Evolutionary conservation across 2,113 vertebrate genomes (phyloP).

Genomic region (Nothobranchius kuhntae): DNA sequence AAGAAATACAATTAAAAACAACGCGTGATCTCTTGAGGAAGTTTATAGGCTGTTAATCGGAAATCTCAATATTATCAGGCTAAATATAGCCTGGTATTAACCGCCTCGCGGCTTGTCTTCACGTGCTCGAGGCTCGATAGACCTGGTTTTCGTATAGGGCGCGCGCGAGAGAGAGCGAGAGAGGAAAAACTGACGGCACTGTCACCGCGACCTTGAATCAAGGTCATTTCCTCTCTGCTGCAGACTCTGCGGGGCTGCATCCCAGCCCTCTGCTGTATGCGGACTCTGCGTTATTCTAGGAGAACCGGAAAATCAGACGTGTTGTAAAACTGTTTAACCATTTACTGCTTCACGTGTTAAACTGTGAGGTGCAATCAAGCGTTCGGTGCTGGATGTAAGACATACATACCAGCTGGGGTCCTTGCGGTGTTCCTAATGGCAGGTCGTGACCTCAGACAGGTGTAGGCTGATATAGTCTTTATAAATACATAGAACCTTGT

Average conservation of each 20-base stretch:
- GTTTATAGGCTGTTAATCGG: too few relatives aligned
- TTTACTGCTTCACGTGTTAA: slow-evolving; percentile 1
- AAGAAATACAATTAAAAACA: too few relatives aligned
- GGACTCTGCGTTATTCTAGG: slow-evolving; percentile 52
- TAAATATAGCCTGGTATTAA: slow-evolving; percentile 35
- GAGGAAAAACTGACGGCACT: slow-evolving; percentile 69
- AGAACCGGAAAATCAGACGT: not conserved
- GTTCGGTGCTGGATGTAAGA: not conserved
- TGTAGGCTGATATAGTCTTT: slow-evolving; percentile 53
- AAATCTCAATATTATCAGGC: not conserved
- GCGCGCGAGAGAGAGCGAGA: slow-evolving; percentile 11
- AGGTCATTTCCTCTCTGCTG: slow-evolving; percentile 75
- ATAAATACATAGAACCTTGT: slow-evolving; percentile 53
- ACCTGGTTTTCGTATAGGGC: slow-evolving; percentile 36
- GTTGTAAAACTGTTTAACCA: not conserved
- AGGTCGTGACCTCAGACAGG: slow-evolving; percentile 76
- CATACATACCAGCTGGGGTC: slow-evolving; percentile 29
- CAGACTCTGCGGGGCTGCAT: slow-evolving; percentile 73
- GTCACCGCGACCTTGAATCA: slow-evolving; percentile 83
- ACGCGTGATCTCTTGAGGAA: too few relatives aligned
- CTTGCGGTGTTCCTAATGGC: slow-evolving; percentile 42
- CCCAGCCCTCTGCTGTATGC: slow-evolving; percentile 54
- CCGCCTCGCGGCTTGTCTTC: slow-evolving; percentile 15
- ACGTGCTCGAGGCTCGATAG: slow-evolving; percentile 29
- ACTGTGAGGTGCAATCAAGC: not conserved